phyloP scores from a whole-genome alignment of 2,797 vertebrate genomes.

The Todus mexicanus region DNA sequence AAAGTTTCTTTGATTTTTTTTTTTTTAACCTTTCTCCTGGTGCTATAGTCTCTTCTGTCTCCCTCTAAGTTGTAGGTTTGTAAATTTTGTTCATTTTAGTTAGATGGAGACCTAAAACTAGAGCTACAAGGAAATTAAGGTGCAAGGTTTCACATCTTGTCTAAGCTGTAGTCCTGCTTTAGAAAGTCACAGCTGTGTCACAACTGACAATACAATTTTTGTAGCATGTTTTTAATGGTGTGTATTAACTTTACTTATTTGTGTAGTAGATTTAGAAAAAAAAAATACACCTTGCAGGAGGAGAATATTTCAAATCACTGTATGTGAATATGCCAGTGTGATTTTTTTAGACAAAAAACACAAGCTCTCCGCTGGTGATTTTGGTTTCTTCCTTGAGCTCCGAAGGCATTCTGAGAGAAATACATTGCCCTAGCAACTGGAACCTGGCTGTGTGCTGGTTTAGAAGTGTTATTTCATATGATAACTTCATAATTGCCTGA shows the following conservation, averaged over 20 bases:
- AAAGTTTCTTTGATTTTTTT: background rate
- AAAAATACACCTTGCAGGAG: background rate
- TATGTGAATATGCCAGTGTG: background rate
- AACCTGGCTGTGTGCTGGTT: background rate
- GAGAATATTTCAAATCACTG: background rate
- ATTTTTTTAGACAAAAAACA: background rate
- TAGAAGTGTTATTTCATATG: background rate
- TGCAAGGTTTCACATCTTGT: background rate
- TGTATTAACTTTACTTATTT: background rate
- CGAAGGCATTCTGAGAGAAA: background rate
- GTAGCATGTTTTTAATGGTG: background rate
- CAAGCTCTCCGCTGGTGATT: background rate
- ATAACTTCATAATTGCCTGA: background rate
- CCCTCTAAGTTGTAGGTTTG: background rate
- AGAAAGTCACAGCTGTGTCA: background rate
- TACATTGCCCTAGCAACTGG: background rate
- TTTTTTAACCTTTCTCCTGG: background rate
- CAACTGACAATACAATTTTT: background rate
- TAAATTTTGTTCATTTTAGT: background rate
- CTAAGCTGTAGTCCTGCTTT: background rate
- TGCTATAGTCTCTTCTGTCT: background rate
- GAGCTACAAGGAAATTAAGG: background rate
- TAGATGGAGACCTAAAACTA: background rate
- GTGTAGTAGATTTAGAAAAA: background rate
- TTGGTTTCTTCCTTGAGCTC: background rate